A percentile compares a stretch with the other conserved stretches of the same genome.
These are phyloP conservation scores for Solenopsis fugax DNA, from an alignment of 1,140 invertebrate genomes.

Conservation along the genomic window DNA sequence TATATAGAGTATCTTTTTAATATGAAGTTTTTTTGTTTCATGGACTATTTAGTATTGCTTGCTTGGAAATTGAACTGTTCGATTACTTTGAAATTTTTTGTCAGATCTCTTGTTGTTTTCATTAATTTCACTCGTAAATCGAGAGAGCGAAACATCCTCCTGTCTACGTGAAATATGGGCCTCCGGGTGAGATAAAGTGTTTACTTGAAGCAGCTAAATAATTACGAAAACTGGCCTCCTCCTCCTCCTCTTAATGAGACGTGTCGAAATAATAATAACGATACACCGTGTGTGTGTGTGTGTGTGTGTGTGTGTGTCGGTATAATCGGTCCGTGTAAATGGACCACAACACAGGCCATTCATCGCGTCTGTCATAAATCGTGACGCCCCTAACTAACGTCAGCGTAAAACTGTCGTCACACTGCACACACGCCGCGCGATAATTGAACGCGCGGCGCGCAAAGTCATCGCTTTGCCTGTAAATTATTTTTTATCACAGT, in stretches of 20 bases:
- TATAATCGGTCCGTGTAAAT: slow-evolving; percentile 39
- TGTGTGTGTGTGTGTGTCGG: neutral
- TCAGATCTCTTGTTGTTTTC: neutral
- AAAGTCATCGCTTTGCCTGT: slow-evolving; percentile 19
- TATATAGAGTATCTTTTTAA: neutral
- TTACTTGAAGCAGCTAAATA: neutral
- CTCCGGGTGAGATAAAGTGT: neutral
- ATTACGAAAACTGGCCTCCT: neutral
- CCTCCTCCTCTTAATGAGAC: neutral
- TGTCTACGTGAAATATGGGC: neutral
- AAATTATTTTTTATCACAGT: slow-evolving; percentile 60
- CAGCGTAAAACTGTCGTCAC: slow-evolving; percentile 32
- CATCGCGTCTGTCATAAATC: slow-evolving; percentile 66
- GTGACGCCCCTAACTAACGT: slow-evolving; percentile 68
- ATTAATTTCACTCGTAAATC: neutral
- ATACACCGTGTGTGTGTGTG: neutral
- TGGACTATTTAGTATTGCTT: neutral
- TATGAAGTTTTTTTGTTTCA: no score
- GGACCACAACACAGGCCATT: slow-evolving; percentile 30
- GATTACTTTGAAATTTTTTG: neutral
- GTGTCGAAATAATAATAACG: slow-evolving; percentile 35
- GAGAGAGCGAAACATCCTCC: neutral
- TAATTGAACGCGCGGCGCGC: neutral
- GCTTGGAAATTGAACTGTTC: neutral
- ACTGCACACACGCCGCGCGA: neutral